phyloP scores from a whole-genome alignment of 2,113 vertebrate species.

The Lophius piscatorius region DNA sequence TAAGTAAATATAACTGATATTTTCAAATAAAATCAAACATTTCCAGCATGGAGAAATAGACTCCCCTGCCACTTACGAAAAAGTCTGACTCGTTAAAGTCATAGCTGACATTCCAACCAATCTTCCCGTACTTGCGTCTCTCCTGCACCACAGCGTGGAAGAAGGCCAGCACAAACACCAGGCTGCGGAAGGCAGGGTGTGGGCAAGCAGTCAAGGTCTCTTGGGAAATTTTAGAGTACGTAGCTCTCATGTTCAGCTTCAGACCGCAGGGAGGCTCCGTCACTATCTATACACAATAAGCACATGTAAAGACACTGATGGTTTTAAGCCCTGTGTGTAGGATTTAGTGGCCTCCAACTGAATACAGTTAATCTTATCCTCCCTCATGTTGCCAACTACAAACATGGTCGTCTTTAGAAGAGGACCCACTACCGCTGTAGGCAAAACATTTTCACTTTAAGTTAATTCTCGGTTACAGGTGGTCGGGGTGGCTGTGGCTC shows the following conservation, averaged over 20 bases:
- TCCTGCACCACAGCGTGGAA: conserved; percentile 98
- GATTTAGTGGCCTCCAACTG: too few relatives aligned
- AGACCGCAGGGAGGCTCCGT: conserved; percentile 94
- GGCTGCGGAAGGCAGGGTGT: conserved; percentile 86
- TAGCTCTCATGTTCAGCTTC: conserved; percentile 94
- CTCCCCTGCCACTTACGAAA: conserved; percentile 74
- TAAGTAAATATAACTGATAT: background rate
- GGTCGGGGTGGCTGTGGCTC: too few relatives aligned
- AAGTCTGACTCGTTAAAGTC: conserved; percentile 98
- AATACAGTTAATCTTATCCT: too few relatives aligned
- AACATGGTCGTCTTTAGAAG: too few relatives aligned
- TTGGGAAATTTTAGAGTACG: conserved; percentile 88
- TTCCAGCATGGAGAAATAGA: background rate
- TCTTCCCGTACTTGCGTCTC: conserved; percentile 95
- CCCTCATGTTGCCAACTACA: too few relatives aligned
- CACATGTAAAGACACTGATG: background rate
- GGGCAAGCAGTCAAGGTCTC: conserved; percentile 84
- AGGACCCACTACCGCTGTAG: too few relatives aligned
- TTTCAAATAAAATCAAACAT: background rate
- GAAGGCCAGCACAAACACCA: conserved; percentile 92
- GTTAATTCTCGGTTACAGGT: too few relatives aligned
- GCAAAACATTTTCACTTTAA: too few relatives aligned
- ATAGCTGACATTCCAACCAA: conserved; percentile 93
- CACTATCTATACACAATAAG: conserved; percentile 84
- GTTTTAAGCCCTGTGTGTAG: too few relatives aligned